Conservation (phyloP, 2,113 vertebrate species). For the Synodontis membranacea region DNA sequence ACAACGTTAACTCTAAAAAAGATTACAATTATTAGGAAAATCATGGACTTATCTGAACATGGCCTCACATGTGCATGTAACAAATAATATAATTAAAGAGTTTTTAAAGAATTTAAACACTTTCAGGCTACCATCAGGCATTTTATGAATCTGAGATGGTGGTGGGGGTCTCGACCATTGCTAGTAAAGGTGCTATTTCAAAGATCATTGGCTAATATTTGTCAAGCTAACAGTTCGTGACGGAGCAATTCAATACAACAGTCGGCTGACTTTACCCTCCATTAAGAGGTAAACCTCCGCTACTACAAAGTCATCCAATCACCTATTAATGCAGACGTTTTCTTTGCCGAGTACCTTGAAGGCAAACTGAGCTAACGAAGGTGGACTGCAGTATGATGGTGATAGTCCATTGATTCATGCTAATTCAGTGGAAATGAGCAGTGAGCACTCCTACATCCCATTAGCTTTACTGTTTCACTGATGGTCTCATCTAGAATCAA, state of each 20-base stretch:
- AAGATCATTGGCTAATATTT: not conserved
- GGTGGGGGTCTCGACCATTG: not conserved
- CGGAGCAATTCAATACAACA: not conserved
- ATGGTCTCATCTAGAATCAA: slow-evolving; percentile 37
- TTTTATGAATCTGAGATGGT: not conserved
- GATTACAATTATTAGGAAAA: too few relatives aligned
- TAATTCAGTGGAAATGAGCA: slow-evolving; percentile 17
- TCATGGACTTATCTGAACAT: not conserved
- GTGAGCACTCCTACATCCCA: not conserved
- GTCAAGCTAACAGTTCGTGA: slow-evolving; percentile 12
- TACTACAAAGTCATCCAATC: slow-evolving; percentile 6
- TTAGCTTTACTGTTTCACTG: slow-evolving; percentile 28
- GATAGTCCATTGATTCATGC: slow-evolving; percentile 30
- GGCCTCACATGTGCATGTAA: not conserved
- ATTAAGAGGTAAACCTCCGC: not conserved
- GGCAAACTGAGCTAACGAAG: not conserved
- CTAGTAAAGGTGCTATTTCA: not conserved
- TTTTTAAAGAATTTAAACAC: too few relatives aligned
- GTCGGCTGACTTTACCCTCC: not conserved
- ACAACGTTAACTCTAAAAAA: not conserved
- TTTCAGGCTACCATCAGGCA: too few relatives aligned
- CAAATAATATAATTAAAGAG: too few relatives aligned
- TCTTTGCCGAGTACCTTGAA: not conserved
- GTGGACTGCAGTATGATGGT: not conserved
- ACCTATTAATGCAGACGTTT: not conserved